Evolutionary conservation across 2,888 invertebrate species (phyloP).

Genomic region (Drosophila leonis): DNA sequence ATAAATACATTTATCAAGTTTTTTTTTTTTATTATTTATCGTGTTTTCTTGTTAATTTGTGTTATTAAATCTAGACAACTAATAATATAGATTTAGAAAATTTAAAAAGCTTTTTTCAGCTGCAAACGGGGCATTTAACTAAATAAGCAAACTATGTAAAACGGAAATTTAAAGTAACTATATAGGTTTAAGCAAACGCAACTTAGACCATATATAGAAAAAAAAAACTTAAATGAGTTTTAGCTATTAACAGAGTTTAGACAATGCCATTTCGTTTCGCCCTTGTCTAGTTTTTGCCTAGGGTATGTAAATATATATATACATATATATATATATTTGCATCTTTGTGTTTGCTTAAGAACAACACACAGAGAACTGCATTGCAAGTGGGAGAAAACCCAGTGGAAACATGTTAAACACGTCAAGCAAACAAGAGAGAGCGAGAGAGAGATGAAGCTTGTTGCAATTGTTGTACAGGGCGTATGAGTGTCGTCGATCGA

Average conservation of each 20-base stretch:
- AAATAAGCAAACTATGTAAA: background rate
- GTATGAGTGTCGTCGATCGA: constrained; percentile 68
- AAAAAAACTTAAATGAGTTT: background rate
- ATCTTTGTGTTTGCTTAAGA: constrained; percentile 6
- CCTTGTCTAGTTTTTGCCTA: background rate
- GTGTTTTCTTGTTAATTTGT: background rate
- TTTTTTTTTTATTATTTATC: background rate
- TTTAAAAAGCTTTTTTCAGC: background rate
- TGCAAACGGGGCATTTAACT: background rate
- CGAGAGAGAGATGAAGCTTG: constrained; percentile 4
- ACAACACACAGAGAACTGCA: constrained; percentile 6
- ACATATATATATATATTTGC: constrained; percentile 5
- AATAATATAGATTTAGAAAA: background rate
- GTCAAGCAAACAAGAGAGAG: constrained; percentile 31
- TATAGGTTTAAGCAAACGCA: background rate
- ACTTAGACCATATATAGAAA: background rate
- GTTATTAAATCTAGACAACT: background rate
- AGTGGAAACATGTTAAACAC: constrained; percentile 65
- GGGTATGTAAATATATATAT: background rate
- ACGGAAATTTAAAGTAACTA: background rate
- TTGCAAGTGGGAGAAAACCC: constrained; percentile 37
- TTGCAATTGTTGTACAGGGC: constrained; percentile 51
- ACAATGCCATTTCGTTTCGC: background rate
- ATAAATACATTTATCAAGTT: background rate
- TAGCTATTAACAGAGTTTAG: constrained; percentile 5